A percentile compares a stretch with the other conserved stretches of the same genome.
phyloP scores from a whole-genome alignment of 2,797 vertebrate genomes.

The Pygocentrus nattereri region DNA sequence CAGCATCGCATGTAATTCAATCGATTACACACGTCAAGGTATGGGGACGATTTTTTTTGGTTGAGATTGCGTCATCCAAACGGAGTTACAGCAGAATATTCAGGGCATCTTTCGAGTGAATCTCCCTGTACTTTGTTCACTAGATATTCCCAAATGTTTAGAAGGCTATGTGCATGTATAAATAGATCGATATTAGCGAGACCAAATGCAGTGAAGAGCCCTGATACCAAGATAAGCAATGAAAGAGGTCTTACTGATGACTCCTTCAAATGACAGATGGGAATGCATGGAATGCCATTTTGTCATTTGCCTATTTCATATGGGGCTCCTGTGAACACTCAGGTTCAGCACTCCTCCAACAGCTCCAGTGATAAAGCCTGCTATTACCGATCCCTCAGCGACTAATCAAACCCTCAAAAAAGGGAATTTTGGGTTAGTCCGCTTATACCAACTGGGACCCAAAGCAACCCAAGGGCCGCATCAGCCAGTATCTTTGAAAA shows the following conservation, averaged over 20 bases:
- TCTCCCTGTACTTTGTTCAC: background rate
- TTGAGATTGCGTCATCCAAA: no score
- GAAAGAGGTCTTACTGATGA: slow-evolving; percentile 26
- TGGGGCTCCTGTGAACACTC: slow-evolving; percentile 35
- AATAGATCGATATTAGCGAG: background rate
- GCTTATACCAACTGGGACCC: background rate
- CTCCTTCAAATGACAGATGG: slow-evolving; percentile 27
- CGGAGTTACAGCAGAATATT: no score
- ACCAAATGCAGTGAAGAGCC: background rate
- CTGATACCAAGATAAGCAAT: slow-evolving; percentile 36
- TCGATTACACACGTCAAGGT: no score
- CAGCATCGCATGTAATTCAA: no score
- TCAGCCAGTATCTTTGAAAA: slow-evolving; percentile 2
- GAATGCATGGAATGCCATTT: slow-evolving; percentile 57
- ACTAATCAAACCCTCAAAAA: background rate
- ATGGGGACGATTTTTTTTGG: no score
- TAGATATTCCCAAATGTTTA: background rate
- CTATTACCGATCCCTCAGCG: background rate
- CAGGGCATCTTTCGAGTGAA: no score
- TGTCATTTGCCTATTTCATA: slow-evolving; percentile 11
- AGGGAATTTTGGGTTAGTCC: no score
- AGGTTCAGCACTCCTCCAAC: slow-evolving; percentile 32
- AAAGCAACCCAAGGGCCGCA: background rate
- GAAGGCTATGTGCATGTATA: background rate
- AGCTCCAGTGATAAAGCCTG: slow-evolving; percentile 10